Evolutionary conservation across 2,888 invertebrate species (phyloP).

Genomic region (Tenthredo scrophulariae): DNA sequence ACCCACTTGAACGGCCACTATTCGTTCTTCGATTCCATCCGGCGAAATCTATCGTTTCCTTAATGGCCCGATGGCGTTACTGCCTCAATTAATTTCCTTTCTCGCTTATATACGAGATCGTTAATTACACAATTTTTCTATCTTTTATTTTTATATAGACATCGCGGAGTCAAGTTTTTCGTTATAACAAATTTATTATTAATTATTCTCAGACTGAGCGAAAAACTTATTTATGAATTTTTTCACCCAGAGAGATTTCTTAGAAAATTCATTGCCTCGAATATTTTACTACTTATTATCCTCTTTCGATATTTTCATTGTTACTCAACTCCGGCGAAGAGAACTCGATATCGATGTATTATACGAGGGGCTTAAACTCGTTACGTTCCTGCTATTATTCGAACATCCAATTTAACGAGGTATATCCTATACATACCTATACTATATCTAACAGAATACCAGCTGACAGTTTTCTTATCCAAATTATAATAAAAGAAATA

Average conservation of each 20-base stretch:
- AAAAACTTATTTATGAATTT: not conserved
- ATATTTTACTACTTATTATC: not conserved
- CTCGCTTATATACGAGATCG: not conserved
- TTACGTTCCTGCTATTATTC: not conserved
- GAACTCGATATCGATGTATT: not conserved
- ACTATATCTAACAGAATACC: not conserved
- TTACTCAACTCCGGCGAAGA: not conserved
- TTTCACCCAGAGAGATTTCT: not conserved
- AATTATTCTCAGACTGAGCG: not conserved
- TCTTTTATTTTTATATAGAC: not conserved
- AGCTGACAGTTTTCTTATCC: not conserved
- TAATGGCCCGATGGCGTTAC: constrained; percentile 11
- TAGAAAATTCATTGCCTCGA: not conserved
- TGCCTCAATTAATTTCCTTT: not conserved
- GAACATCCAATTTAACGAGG: not conserved
- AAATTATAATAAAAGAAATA: not conserved
- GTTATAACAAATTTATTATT: not conserved
- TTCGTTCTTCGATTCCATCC: not conserved
- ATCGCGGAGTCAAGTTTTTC: not conserved
- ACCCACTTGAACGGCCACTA: not conserved
- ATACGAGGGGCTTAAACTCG: not conserved
- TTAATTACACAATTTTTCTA: not conserved
- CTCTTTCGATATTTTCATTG: not conserved
- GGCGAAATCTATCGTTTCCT: constrained; percentile 14
- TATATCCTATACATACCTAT: not conserved